phyloP scores from a whole-genome alignment of 2,888 invertebrate species.

The Trissolcus japonicus region DNA sequence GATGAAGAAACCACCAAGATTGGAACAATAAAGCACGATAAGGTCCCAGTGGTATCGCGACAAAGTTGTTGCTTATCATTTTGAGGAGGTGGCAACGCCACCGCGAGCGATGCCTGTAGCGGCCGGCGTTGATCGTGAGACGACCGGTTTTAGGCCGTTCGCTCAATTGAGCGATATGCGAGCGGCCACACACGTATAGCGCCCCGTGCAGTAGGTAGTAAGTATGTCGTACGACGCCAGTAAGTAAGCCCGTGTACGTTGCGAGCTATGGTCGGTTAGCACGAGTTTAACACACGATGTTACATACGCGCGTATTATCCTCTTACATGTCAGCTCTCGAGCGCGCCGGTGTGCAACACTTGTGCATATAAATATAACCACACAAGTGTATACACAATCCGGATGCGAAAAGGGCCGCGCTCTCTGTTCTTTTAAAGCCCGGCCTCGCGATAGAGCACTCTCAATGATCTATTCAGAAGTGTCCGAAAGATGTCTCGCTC shows the following conservation, averaged over 20 bases:
- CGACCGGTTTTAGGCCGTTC: constrained; percentile 63
- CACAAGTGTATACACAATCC: constrained; percentile 37
- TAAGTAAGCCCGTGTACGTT: constrained; percentile 59
- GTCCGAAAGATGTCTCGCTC: constrained; percentile 26
- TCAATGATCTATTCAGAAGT: constrained; percentile 48
- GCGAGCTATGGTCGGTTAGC: constrained; percentile 56
- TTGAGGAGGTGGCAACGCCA: constrained; percentile 52
- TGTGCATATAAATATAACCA: constrained; percentile 44
- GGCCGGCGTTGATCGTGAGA: constrained; percentile 47
- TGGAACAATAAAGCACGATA: neutral
- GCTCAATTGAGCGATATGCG: constrained; percentile 71
- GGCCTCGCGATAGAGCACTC: constrained; percentile 11
- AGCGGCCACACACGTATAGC: constrained; percentile 67
- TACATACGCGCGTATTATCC: constrained; percentile 57
- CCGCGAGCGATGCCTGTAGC: constrained; percentile 33
- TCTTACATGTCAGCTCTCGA: constrained; percentile 47
- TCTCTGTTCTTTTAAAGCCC: neutral
- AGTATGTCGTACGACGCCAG: constrained; percentile 62
- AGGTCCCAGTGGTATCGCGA: constrained; percentile 10
- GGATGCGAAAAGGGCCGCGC: constrained; percentile 20
- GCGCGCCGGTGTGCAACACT: constrained; percentile 24
- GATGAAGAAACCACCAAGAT: too few relatives aligned
- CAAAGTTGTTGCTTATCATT: constrained; percentile 50
- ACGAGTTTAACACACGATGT: constrained; percentile 57
- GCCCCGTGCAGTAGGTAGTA: constrained; percentile 61